phyloP scores from a whole-genome alignment of 2,888 invertebrate genomes.

The Cryptocephalus primarius region DNA sequence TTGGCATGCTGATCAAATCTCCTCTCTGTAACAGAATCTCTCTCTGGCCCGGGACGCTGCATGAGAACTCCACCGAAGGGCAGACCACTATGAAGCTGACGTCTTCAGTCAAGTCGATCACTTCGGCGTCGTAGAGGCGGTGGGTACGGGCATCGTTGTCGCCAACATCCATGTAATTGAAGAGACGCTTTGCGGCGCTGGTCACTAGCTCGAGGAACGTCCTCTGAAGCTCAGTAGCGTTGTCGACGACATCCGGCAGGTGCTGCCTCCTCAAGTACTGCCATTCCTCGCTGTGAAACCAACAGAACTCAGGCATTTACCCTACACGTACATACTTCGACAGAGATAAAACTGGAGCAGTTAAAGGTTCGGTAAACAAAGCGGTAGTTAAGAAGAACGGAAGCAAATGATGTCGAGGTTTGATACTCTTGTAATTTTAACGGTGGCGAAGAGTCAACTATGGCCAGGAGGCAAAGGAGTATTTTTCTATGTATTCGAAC shows the following conservation, averaged over 20 bases:
- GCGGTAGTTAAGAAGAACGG: no score
- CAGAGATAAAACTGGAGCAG: no score
- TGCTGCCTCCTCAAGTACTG: constrained; percentile 65
- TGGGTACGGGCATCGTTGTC: constrained; percentile 59
- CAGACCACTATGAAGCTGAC: constrained; percentile 88
- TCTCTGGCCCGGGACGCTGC: constrained; percentile 77
- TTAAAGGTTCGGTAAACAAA: no score
- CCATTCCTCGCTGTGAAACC: constrained; percentile 81
- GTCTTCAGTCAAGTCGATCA: constrained; percentile 82
- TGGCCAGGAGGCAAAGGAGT: no score
- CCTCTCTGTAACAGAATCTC: constrained; percentile 76
- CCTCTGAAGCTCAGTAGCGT: constrained; percentile 66
- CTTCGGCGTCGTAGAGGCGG: constrained; percentile 85
- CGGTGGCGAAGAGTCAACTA: no score
- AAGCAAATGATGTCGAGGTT: no score
- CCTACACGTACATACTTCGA: no score
- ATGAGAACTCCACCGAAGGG: constrained; percentile 86
- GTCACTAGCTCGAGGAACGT: constrained; percentile 70
- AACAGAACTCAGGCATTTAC: neutral
- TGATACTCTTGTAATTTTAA: no score
- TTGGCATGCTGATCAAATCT: constrained; percentile 80
- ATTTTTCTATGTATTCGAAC: constrained; percentile 27
- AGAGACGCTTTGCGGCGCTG: constrained; percentile 60
- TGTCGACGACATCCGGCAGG: constrained; percentile 38
- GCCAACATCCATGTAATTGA: constrained; percentile 70